These are phyloP conservation scores for Hydrophis major DNA, from an alignment of 2,797 vertebrate genomes.

Conservation along the genomic window DNA sequence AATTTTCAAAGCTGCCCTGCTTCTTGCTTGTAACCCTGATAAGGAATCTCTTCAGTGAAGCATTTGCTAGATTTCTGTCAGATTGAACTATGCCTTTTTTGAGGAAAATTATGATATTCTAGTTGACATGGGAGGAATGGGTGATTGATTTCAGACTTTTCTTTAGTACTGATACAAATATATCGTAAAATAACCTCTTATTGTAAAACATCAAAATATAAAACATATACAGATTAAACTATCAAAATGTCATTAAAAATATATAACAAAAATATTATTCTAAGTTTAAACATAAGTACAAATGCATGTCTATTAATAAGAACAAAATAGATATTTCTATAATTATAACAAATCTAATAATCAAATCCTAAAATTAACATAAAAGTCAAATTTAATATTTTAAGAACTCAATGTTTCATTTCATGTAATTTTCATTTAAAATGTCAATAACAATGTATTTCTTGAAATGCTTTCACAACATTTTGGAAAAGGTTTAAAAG, in stretches of 20 bases:
- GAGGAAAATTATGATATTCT: slow-evolving; percentile 56
- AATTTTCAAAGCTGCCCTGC: slow-evolving; percentile 72
- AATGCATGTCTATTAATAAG: too few relatives aligned
- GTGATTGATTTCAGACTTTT: not conserved
- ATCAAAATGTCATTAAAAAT: not conserved
- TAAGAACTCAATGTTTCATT: slow-evolving; percentile 30
- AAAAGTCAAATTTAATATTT: slow-evolving; percentile 14
- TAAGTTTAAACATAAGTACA: slow-evolving; percentile 11
- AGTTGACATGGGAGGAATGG: slow-evolving; percentile 28
- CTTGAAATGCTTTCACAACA: not conserved
- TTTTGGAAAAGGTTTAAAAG: not conserved
- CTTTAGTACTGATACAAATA: not conserved
- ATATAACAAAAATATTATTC: not conserved
- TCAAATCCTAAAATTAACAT: too few relatives aligned
- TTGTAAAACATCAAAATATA: not conserved
- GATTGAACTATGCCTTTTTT: slow-evolving; percentile 60
- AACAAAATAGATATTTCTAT: too few relatives aligned
- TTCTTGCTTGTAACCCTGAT: slow-evolving; percentile 65
- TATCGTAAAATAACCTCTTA: not conserved
- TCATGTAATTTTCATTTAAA: slow-evolving; percentile 1
- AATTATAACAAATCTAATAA: too few relatives aligned
- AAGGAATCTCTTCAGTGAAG: slow-evolving; percentile 61
- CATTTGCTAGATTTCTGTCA: slow-evolving; percentile 48
- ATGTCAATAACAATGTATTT: not conserved
- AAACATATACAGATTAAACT: not conserved